A percentile compares a stretch with the other conserved stretches of the same genome.
These are phyloP conservation scores for Brienomyrus longianalis DNA, from an alignment of 2,113 vertebrate species.

Conservation along the genomic window DNA sequence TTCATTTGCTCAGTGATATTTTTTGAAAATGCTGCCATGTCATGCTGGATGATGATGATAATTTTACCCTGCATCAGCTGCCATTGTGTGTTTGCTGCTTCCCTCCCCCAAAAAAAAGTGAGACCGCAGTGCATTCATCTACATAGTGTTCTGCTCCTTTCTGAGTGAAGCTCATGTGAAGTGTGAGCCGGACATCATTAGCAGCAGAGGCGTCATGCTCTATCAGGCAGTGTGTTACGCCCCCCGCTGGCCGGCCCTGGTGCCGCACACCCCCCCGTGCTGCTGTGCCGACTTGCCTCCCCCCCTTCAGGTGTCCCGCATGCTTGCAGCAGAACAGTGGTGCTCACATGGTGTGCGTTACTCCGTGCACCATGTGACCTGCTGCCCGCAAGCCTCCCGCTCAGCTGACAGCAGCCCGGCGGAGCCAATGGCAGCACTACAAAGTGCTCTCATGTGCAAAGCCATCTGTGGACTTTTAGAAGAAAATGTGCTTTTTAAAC, in stretches of 20 bases:
- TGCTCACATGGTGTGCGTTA: not conserved
- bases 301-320: not conserved
- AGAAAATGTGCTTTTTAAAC: slow-evolving; percentile 2
- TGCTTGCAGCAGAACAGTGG: not conserved
- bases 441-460: not conserved
- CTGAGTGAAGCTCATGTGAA: not conserved
- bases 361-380: not conserved
- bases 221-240: not conserved
- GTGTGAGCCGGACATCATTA: not conserved
- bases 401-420: not conserved
- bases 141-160: not conserved
- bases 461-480: not conserved
- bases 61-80: not conserved
- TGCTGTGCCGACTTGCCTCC: not conserved
- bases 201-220: not conserved
- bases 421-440: not conserved
- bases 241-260: not conserved
- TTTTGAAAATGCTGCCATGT: not conserved
- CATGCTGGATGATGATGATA: not conserved
- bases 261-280: not conserved
- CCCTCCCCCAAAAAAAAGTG: not conserved
- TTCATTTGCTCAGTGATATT: not conserved
- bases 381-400: not conserved
- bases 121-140: not conserved
- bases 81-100: not conserved